These are phyloP conservation scores for Epirrita christyi DNA, from an alignment of 2,888 invertebrate species.

Conservation along the genomic window DNA sequence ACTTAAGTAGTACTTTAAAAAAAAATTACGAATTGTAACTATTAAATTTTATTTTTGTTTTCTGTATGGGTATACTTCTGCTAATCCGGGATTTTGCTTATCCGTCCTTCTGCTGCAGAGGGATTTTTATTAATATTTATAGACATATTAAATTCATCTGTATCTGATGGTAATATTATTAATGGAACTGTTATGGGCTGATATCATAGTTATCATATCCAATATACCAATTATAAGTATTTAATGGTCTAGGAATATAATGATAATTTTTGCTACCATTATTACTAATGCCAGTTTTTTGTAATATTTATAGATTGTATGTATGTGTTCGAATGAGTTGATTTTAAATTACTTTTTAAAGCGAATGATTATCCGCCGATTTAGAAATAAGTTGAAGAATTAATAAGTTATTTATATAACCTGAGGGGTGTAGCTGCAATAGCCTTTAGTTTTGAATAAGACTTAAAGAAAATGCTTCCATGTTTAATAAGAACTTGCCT, in stretches of 20 bases:
- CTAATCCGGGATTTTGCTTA: no score
- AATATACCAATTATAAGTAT: conserved; percentile 12
- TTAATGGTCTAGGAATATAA: conserved; percentile 4
- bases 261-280: neutral
- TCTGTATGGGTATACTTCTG: no score
- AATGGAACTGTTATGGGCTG: conserved; percentile 10
- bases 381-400: conserved; percentile 49
- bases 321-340: conserved; percentile 21
- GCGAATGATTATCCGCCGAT: conserved; percentile 54
- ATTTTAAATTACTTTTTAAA: conserved; percentile 20
- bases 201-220: conserved; percentile 21
- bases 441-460: conserved; percentile 4
- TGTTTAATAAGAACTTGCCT: conserved; percentile 11
- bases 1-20: no score
- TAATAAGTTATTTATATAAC: no score
- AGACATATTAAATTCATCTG: conserved; percentile 15
- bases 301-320: neutral
- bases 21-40: no score
- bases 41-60: no score
- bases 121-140: conserved; percentile 10
- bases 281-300: neutral
- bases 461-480: conserved; percentile 12
- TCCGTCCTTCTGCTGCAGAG: no score
- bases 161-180: conserved; percentile 19
- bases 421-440: conserved; percentile 4